Evolutionary conservation across 2,113 vertebrate species (phyloP), one percentile per base, ranked within the genome.

Genomic region (Thalassarche chlororhynchos): DNA sequence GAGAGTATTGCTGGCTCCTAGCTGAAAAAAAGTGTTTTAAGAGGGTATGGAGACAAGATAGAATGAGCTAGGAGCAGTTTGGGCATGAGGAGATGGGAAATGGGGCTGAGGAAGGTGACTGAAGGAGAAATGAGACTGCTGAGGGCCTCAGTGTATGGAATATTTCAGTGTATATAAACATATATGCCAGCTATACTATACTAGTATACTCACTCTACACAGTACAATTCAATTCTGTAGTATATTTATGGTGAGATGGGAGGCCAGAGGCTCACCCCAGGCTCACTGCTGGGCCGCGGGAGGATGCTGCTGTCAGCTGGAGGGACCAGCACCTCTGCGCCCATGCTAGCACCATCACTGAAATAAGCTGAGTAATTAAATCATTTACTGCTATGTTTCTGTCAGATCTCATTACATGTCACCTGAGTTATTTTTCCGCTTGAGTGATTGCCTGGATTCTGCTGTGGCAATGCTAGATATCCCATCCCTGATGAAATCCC

Each of bases 301-400:
- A 78, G 74, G 69, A 55, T 32, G 69, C 23, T 89, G 65, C 44
- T 12, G 8, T 75, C 86, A 57, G 80, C 83, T 65, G 51, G 55
- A 92, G 44, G 26, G n/a, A 58, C 17, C 64, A 65, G 32, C 44
- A 78, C 60, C 9, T 2, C 72, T 62, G 32, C 10, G 4, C 49
- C 52, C 57, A 69, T 62, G 57, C 74, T 71, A 57, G 51, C 38
- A 87, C 42, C 47, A 54, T 42, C 80, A 40, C 77, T 40, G 69
- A 87, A 84, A 82, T 71, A 71, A n/a, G 21, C 44, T 51, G 55
- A 78, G 66, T 72, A 95, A 92, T 90, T 89, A 94, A 93, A 93
- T 85, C n/a, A 87, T 89, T 83, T 72, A 49, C 57, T 91, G 77
- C 58, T 84, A 52, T 3, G 10, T 87, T 89, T 87, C 87, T 87